Conservation (phyloP, 2,113 vertebrate genomes). For the Zapornia atra region DNA sequence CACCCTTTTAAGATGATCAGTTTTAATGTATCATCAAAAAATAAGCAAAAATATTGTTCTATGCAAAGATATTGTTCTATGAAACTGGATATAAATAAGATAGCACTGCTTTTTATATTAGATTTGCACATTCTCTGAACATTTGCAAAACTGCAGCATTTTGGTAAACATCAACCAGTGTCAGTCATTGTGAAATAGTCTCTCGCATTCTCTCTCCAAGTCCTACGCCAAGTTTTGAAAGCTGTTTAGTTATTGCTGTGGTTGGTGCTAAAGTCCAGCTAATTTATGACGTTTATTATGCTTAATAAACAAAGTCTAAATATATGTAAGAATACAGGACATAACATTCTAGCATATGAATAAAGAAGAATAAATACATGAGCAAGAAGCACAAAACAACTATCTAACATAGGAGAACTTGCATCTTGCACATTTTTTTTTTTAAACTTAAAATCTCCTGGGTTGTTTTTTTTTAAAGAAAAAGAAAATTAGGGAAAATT, state of each 20-base stretch:
- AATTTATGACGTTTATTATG: neutral
- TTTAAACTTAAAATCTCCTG: neutral
- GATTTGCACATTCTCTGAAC: neutral
- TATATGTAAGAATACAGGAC: neutral
- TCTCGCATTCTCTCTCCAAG: neutral
- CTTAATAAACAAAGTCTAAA: neutral
- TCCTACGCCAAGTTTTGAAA: conserved; percentile 14
- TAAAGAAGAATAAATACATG: neutral
- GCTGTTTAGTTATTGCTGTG: neutral
- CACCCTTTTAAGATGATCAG: neutral
- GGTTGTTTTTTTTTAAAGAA: neutral
- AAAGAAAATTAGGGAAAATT: neutral
- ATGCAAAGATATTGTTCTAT: neutral
- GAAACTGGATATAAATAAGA: neutral
- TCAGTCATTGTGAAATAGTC: neutral
- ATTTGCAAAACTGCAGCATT: neutral
- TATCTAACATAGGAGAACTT: neutral
- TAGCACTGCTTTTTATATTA: neutral
- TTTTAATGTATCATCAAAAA: neutral
- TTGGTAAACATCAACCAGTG: neutral
- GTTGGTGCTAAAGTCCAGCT: neutral
- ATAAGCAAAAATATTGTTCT: neutral
- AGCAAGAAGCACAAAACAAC: neutral
- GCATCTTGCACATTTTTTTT: neutral
- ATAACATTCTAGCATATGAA: neutral